These are phyloP conservation scores for Arenicola marina DNA, from an alignment of 2,888 invertebrate genomes.

Conservation along the genomic window DNA sequence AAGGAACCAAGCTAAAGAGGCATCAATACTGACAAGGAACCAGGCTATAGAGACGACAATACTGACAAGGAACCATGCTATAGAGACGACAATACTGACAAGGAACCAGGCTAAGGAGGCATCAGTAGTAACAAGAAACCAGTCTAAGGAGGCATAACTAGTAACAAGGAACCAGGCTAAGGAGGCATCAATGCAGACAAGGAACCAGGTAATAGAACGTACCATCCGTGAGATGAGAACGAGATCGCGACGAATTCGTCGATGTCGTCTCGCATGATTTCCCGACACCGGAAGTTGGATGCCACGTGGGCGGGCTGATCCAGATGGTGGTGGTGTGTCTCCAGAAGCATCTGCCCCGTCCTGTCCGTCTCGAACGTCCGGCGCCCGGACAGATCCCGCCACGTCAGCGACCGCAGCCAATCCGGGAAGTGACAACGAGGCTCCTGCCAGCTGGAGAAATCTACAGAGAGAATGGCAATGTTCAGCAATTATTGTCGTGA, in stretches of 20 bases:
- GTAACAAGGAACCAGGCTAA: no score
- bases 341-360: background rate
- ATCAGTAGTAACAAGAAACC: no score
- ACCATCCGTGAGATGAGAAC: slow-evolving; percentile 1
- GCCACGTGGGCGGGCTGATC: background rate
- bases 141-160: no score
- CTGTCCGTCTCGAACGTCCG: background rate
- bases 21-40: no score
- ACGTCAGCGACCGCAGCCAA: background rate
- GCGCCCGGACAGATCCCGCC: slow-evolving; percentile 5
- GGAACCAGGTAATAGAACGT: no score
- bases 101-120: no score
- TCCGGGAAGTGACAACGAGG: background rate
- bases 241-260: background rate
- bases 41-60: no score
- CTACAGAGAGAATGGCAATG: background rate
- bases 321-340: background rate
- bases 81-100: no score
- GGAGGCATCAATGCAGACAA: no score
- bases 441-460: background rate
- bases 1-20: no score
- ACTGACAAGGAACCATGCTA: no score
- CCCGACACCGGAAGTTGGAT: background rate
- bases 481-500: background rate
- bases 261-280: background rate